A percentile compares a stretch with the other conserved stretches of the same genome.
These are phyloP conservation scores for Chelon labrosus DNA, from an alignment of 2,797 vertebrate species.

Conservation along the genomic window DNA sequence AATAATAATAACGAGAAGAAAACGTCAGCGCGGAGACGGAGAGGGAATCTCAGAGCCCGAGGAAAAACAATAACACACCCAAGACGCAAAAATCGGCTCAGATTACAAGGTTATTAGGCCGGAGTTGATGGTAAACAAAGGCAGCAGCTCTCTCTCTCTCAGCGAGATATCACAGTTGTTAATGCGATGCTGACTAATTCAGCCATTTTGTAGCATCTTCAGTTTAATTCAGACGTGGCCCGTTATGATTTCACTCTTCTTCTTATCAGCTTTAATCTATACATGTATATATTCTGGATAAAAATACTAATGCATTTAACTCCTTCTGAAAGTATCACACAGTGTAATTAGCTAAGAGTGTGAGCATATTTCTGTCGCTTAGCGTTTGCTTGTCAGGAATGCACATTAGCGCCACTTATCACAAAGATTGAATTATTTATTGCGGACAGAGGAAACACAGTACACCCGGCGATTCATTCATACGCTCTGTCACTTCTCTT, in stretches of 20 bases:
- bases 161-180: conserved; percentile 15
- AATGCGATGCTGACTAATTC: conserved; percentile 4
- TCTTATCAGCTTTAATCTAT: too few relatives aligned
- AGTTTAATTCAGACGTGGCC: too few relatives aligned
- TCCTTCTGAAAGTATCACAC: neutral
- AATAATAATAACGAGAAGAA: conserved; percentile 17
- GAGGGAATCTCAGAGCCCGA: conserved; percentile 41
- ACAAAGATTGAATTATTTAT: conserved; percentile 43
- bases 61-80: conserved; percentile 59
- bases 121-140: conserved; percentile 63
- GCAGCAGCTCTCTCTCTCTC: conserved; percentile 31
- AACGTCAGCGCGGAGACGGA: conserved; percentile 6
- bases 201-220: conserved; percentile 15
- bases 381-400: conserved; percentile 22
- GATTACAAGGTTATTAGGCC: conserved; percentile 67
- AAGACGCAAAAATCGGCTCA: conserved; percentile 56
- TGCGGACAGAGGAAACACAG: conserved; percentile 8
- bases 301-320: neutral
- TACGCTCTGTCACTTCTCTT: neutral
- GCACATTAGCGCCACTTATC: conserved; percentile 38
- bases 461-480: neutral
- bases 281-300: too few relatives aligned
- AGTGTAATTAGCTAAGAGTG: conserved; percentile 11
- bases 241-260: too few relatives aligned
- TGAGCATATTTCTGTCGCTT: conserved; percentile 28